Conservation (phyloP, 2,888 invertebrate species). For the Lingula anatina region DNA sequence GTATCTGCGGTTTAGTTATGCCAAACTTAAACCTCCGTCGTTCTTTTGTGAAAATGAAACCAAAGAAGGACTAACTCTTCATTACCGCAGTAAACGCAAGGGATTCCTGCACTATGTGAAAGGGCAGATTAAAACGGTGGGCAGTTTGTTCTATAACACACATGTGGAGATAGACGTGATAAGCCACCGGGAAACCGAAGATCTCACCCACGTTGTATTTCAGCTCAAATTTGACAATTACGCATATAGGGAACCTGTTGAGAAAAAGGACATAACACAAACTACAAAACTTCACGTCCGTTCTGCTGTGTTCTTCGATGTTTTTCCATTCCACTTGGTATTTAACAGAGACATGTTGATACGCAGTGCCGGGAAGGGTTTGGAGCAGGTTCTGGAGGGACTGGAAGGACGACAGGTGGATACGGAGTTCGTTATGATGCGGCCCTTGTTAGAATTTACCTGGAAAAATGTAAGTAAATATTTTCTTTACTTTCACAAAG, state of each 20-base stretch:
- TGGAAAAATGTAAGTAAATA: constrained; percentile 80
- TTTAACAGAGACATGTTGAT: constrained; percentile 67
- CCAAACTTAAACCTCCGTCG: constrained; percentile 82
- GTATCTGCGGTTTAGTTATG: constrained; percentile 93
- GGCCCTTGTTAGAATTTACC: constrained; percentile 89
- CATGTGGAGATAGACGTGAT: constrained; percentile 88
- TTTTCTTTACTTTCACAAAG: neutral
- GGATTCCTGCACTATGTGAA: constrained; percentile 96
- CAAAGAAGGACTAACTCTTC: constrained; percentile 78
- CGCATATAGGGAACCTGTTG: no score
- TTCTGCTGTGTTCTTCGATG: constrained; percentile 74
- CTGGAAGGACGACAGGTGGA: constrained; percentile 75
- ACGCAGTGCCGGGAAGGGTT: constrained; percentile 42
- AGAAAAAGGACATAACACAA: no score
- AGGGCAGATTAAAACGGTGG: constrained; percentile 91
- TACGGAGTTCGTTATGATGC: constrained; percentile 84
- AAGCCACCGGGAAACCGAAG: constrained; percentile 78
- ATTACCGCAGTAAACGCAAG: constrained; percentile 74
- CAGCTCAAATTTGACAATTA: constrained; percentile 92
- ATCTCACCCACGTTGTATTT: constrained; percentile 90
- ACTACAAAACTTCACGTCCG: constrained; percentile 15
- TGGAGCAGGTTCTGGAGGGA: constrained; percentile 39
- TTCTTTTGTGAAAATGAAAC: constrained; percentile 97
- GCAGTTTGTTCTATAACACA: constrained; percentile 88
- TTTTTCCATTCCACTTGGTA: constrained; percentile 96